phyloP scores from a whole-genome alignment of 1,140 invertebrate genomes.

The Asbolus verrucosus region DNA sequence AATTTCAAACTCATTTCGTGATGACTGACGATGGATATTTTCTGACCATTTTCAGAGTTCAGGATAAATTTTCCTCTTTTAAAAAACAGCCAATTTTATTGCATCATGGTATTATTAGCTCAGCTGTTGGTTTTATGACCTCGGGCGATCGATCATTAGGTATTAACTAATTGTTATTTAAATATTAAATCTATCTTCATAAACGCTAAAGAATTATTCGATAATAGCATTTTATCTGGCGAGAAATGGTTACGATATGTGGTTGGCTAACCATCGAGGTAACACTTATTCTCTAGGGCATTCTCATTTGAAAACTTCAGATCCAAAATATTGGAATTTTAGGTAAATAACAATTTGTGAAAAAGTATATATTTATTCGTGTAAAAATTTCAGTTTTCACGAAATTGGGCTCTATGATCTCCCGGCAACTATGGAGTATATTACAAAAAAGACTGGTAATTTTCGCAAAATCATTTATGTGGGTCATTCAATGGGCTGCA shows the following conservation, averaged over 20 bases:
- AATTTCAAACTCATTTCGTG: not conserved
- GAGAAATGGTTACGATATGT: constrained; percentile 13
- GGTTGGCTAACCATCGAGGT: constrained; percentile 9
- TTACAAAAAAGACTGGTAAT: constrained; percentile 68
- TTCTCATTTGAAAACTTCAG: not conserved
- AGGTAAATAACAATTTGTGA: constrained; percentile 5
- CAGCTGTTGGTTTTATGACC: constrained; percentile 5
- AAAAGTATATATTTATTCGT: not conserved
- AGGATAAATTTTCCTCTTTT: not conserved
- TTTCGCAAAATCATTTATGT: constrained; percentile 62
- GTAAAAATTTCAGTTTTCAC: constrained; percentile 66
- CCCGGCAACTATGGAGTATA: constrained; percentile 66
- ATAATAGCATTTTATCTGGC: constrained; percentile 9
- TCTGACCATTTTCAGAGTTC: constrained; percentile 24
- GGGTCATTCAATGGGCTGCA: constrained; percentile 72
- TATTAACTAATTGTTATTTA: not conserved
- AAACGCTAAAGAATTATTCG: not conserved
- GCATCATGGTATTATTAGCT: constrained; percentile 1
- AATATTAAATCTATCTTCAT: too few relatives aligned
- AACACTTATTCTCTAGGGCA: constrained; percentile 1
- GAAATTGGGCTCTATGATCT: constrained; percentile 70
- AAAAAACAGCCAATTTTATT: constrained; percentile 21
- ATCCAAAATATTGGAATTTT: constrained; percentile 17
- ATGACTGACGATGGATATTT: constrained; percentile 14
- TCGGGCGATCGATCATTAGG: constrained; percentile 17